Base-by-base conservation (phyloP, 2,113 vertebrate species). In the Pholis gunnellus region DNA sequence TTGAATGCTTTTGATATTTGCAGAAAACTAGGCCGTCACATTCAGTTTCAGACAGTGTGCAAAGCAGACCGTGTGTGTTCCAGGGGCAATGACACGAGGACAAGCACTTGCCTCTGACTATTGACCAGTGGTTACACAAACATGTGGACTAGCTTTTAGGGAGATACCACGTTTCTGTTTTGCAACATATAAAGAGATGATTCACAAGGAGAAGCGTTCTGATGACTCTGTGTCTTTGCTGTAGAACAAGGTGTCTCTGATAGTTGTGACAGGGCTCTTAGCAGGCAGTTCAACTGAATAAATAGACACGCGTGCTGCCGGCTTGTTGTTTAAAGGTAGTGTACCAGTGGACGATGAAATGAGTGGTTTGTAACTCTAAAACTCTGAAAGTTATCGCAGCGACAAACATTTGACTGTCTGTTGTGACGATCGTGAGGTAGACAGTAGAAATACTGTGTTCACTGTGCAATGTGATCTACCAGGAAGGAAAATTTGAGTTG, bases 101-200 rank as follows among this genome's bases (percentile, higher is more conserved):
- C 31, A 7, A 71, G 40, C 3, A 44, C 34, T 46, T 20, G 8
- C 27, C 40, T 75, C 57, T 2, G 38, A 75, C 10, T 48, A n/a
- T 10, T 82, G 65, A 72, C 75, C 71, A 15, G 38, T 14, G 46
- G 8, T 68, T 42, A 46, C 29, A 50, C 71, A 79, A 78, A 75
- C 67, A 60, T 54, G 52, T 44, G 22, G 75, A 66, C 17, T 31
- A 17, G 15, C 61, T 54, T 15, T 46, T 2, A 48, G 22, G 6
- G 9, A 38, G n/a, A 44, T 42, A 15, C 38, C 59, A 34, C 36
- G 61, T 70, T 68, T 4, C 29, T 57, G 65, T 42, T 82, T 46
- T n/a, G 27, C 14, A 56, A 15, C 46, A 3, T 13, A 8, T 40
- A 22, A 63, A 13, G 7, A 64, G 22, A 44, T 44, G 20, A 6